phyloP scores from a whole-genome alignment of 2,797 vertebrate species.

The Gorsachius magnificus region DNA sequence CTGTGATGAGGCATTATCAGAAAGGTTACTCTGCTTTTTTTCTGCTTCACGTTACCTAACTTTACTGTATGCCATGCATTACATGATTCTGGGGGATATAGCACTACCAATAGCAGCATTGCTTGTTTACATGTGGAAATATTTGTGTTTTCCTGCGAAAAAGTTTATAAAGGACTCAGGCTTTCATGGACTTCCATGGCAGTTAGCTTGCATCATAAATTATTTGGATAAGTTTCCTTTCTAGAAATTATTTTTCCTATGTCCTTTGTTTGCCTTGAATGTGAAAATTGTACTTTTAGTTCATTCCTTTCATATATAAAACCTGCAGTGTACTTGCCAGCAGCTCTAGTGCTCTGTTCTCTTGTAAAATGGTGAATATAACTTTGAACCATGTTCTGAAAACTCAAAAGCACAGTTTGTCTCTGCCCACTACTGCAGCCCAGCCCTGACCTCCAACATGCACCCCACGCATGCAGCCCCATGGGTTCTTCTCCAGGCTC shows the following conservation, averaged over 20 bases:
- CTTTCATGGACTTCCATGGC: background rate
- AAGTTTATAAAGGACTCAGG: background rate
- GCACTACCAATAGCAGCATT: background rate
- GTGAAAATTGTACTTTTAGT: background rate
- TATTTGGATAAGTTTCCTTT: background rate
- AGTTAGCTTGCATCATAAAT: background rate
- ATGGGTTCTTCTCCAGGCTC: background rate
- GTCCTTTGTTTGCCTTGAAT: background rate
- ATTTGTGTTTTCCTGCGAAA: background rate
- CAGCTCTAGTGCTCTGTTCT: background rate
- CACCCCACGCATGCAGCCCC: rapidly evolving
- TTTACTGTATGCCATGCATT: background rate
- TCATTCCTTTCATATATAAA: background rate
- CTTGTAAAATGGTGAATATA: background rate
- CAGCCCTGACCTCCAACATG: rapidly evolving
- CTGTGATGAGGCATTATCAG: background rate
- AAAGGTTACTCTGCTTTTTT: background rate
- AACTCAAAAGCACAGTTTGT: rapidly evolving
- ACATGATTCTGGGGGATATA: background rate
- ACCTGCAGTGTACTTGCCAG: background rate
- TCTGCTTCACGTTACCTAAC: background rate
- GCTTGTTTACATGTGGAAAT: background rate
- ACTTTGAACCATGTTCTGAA: background rate
- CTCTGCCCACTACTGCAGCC: background rate
- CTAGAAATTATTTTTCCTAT: background rate